Base-by-base conservation (phyloP, 2,888 invertebrate species). In the Timandra comae region DNA sequence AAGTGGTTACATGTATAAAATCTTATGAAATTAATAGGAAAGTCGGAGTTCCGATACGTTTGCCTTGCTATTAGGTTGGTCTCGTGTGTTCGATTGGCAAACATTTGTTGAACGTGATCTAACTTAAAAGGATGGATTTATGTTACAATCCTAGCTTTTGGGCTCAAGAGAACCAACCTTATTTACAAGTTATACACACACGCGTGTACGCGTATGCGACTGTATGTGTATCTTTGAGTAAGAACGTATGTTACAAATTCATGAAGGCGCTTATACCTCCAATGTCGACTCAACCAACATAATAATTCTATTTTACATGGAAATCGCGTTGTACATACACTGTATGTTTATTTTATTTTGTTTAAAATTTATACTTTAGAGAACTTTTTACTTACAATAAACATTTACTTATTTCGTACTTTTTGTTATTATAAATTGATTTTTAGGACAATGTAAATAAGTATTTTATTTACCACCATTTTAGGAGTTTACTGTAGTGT, bases 81-180 rank as follows among this genome's bases (percentile, higher is more conserved):
- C 56, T 61, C 58, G 63, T 73, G 61, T 76, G 72, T 68, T 70
- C 61, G 56, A 61, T 64, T 63, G 57, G 67, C 64, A 74, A 78
- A 77, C 70, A 76, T 77, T 78, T 76, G 75, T 62, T 53, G 76
- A 76, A 78, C 78, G 78, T 78, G 78, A 73, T 76, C 70, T 61
- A 65, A 75, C 72, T 74, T 66, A 65, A 68, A 72, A 73, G 63
- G 63, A 62, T 62, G 67, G 72, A 71, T 75, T 77, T 75, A 69
- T 68, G 63, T 66, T 57, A 53, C 64, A 59, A 63, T 65, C 58
- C 59, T 59, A 64, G 61, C 60, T 65, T 66, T 60, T 59, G 55
- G 58, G 55, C 61, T 61, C 57, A 43, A 52, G 63, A 56, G 63
- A 62, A 65, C 59, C 54, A 60, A 65, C 59, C 63, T 65, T 68